These are phyloP conservation scores for Loriculus beryllinus DNA, from an alignment of 2,797 vertebrate species.

Conservation along the genomic window DNA sequence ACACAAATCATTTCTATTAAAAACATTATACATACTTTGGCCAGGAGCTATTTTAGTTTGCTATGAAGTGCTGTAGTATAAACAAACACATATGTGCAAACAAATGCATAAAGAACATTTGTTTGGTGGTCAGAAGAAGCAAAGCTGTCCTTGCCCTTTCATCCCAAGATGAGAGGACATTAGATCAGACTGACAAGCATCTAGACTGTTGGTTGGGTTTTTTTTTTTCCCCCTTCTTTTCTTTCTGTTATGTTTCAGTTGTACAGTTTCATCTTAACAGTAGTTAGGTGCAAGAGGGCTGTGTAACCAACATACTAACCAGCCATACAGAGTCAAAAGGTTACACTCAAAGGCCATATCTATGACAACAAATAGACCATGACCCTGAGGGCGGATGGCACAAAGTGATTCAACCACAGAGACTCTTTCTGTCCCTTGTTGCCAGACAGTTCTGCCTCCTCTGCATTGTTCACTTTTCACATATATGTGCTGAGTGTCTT, in stretches of 20 bases:
- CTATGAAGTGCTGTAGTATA: conserved; percentile 36
- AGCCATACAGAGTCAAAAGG: not conserved
- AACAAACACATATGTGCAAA: conserved; percentile 30
- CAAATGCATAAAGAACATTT: not conserved
- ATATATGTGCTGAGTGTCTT: not conserved
- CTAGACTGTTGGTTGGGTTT: not conserved
- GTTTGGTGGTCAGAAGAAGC: conserved; percentile 34
- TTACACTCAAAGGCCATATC: not conserved
- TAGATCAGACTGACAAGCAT: not conserved
- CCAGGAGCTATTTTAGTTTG: not conserved
- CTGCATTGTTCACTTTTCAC: not conserved
- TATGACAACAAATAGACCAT: not conserved
- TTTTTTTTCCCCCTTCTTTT: not conserved
- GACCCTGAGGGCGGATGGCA: not conserved
- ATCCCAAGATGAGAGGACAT: conserved; percentile 49
- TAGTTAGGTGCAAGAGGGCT: not conserved
- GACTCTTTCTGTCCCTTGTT: not conserved
- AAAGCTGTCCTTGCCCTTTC: conserved; percentile 41
- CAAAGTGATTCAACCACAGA: not conserved
- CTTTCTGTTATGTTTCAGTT: not conserved
- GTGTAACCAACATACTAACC: not conserved
- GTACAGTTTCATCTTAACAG: not conserved
- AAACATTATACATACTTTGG: not conserved
- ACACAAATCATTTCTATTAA: not conserved
- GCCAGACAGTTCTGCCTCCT: not conserved